These are phyloP conservation scores for Hemibagrus guttatus DNA, from an alignment of 2,797 vertebrate genomes.

Conservation along the genomic window DNA sequence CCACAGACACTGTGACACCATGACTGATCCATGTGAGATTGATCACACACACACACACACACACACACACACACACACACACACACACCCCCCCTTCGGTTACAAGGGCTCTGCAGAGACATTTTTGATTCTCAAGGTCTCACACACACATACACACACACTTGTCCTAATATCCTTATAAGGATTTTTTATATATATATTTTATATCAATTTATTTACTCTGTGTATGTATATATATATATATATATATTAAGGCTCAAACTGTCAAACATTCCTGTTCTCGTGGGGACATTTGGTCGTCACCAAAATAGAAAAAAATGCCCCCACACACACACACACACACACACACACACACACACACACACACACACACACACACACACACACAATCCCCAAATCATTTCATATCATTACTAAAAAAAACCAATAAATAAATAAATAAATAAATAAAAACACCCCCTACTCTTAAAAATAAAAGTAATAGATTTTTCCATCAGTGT, in stretches of 20 bases:
- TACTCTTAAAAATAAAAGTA: constrained; percentile 17
- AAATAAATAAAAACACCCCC: constrained; percentile 6
- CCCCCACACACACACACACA: constrained; percentile 23
- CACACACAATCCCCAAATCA: constrained; percentile 32
- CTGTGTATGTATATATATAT: no score
- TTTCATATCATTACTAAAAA: constrained; percentile 32
- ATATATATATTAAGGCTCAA: not conserved
- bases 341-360: constrained; percentile 34
- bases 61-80: constrained; percentile 34
- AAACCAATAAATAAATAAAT: not conserved
- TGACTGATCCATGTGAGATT: constrained; percentile 80
- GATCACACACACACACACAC: constrained; percentile 71
- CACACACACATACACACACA: constrained; percentile 63
- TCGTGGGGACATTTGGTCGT: not conserved
- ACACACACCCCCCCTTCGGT: constrained; percentile 47
- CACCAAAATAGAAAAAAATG: not conserved
- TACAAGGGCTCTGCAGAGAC: constrained; percentile 56
- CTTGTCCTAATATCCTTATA: not conserved
- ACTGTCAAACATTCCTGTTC: not conserved
- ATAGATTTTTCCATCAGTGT: constrained; percentile 27
- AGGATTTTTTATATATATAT: not conserved
- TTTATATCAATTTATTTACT: no score
- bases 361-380: constrained; percentile 41
- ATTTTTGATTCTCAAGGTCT: constrained; percentile 68
- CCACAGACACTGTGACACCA: constrained; percentile 76